These are phyloP conservation scores for Clivina fossor DNA, from an alignment of 2,888 invertebrate genomes.

Conservation along the genomic window DNA sequence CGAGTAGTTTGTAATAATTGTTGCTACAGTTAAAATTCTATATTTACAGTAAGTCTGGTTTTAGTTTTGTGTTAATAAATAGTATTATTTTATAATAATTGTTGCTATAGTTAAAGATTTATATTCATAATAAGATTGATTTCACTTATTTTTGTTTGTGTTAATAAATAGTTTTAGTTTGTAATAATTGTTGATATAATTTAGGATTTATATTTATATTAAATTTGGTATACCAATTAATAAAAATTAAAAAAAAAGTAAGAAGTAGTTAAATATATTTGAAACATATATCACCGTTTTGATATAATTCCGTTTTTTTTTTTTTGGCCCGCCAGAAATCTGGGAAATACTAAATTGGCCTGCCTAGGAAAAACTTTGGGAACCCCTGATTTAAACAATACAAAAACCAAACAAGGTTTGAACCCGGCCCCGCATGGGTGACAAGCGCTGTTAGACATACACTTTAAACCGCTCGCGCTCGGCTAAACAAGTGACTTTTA, in stretches of 20 bases:
- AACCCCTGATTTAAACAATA: neutral
- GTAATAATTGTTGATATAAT: constrained; percentile 3
- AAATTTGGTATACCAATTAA: neutral
- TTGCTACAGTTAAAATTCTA: constrained; percentile 6
- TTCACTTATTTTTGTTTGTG: constrained; percentile 3
- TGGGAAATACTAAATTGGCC: neutral
- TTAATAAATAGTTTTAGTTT: neutral
- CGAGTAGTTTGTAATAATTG: neutral
- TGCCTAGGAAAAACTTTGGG: neutral
- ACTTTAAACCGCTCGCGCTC: too few relatives aligned
- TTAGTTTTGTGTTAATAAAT: constrained; percentile 7
- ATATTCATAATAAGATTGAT: constrained; percentile 6
- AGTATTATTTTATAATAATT: neutral
- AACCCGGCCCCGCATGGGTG: too few relatives aligned
- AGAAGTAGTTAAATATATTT: neutral
- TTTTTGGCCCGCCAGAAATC: neutral
- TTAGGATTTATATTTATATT: constrained; percentile 7
- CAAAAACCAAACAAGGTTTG: neutral
- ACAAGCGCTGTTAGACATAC: too few relatives aligned
- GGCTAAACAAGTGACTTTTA: too few relatives aligned
- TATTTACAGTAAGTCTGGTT: constrained; percentile 4
- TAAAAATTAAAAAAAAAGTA: too few relatives aligned
- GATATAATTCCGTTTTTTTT: neutral
- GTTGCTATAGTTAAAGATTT: constrained; percentile 9
- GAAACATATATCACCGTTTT: neutral